Evolutionary conservation across 2,797 vertebrate genomes (phyloP), one percentile per base, ranked within the genome.

Genomic region (Ambastaia sidthimunki): DNA sequence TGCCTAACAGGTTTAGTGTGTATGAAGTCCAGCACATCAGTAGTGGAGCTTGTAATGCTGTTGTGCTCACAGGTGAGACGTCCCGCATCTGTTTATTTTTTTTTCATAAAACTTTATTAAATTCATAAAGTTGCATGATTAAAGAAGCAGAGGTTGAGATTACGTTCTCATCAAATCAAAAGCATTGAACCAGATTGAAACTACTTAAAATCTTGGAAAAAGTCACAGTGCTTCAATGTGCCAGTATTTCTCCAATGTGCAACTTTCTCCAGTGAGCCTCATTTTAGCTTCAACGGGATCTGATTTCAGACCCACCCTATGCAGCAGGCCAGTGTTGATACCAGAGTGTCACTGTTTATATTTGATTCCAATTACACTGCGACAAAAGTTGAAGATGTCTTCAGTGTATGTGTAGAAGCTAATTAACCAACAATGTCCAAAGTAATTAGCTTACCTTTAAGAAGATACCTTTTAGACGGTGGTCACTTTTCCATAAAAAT

Each of bases 1-100:
- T 89, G 88, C 89, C 86, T 88, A 71, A 80, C 89, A 98, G 97
- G 97, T 89, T 94, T 99, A 67, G 97, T 98, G 77, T 99, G 97
- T 78, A 98, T 98, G 97, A 99, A 99, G 90, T 99, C 97, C 0
- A 99, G 97, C 90, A 99, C 97, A 0, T 99, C 97, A 0, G 97
- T 99, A 86, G 97, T 99, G 82, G 97, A 99, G 89, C 94, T 99
- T 1, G 97, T 99, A 31, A 99, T 99, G 97, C 93, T 99, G 90
- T 95, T 99, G 83, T 99, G 97, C 91, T 99, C 97, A 84, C 97
- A 99, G 96, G 97, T 98, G 90, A 88, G 57, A n/a, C 18, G 37
- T 63, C 28, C 52, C n/a, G 34, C 18, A 23, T 23, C 28, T 16
- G 18, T 41, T 23, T 28, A 28, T 28, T 28, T 28, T 28, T 28